Base-by-base conservation (phyloP, 2,888 invertebrate species). In the Chrysodeixis includens region DNA sequence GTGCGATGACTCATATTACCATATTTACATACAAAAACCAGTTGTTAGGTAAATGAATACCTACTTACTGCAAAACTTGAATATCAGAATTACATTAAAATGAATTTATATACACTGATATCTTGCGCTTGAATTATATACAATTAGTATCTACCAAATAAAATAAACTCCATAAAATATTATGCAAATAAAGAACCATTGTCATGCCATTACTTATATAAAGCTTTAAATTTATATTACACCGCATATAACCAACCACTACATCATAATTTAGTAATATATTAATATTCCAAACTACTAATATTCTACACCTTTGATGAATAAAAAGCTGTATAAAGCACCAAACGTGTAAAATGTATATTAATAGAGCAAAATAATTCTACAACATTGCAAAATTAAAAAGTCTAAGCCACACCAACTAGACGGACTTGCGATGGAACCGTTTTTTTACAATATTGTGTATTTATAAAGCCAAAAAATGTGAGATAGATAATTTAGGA, bases 51-150 rank as follows among this genome's bases (percentile, higher is more conserved):
- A 20, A 12, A 56, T 18, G 55, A 56, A 62, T 71, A 72, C 75
- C 62, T 78, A 82, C 69, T 81, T 63, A 18, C 6, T 20, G 46
- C 46, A 49, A 9, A 7, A 9, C 18, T 46, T 49, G 20, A 20
- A 9, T 60, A 18, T 57, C 52, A 62, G 71, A 72, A 74, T 64
- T 77, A 82, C 68, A 81, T 65, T 62, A 18, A 44, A 30, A 62
- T 67, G 35, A 30, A 58, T 49, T 58, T 35, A 16, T 57, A 22
- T 57, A 68, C 9, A 61, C 60, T 14, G 49, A 62, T 20, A 83
- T 87, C 90, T 93, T 93, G 94, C 92, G 69, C 90, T 92, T 92
- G 91, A 82, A 86, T 89, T 88, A 90, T 83, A 88, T 71, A 82
- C 60, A 67, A 88, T 86, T 86, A 87, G 83, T 88, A 83, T 78